Percentiles rank a stretch among this genome's conserved stretches.
phyloP scores from a whole-genome alignment of 2,797 vertebrate genomes.

The Oryzias dopingdopingensis region DNA sequence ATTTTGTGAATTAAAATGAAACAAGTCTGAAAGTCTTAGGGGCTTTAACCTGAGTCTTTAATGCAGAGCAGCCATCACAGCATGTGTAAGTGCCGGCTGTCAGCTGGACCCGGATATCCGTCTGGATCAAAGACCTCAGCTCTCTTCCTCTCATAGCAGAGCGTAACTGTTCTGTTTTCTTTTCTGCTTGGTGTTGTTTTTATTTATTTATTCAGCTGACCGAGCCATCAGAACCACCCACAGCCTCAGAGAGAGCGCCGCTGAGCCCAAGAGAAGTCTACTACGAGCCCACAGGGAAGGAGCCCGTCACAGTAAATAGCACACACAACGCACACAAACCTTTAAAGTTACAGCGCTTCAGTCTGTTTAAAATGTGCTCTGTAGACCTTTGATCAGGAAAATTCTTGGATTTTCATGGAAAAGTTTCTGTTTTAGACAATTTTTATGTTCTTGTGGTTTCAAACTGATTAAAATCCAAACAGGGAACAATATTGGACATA shows the following conservation, averaged over 20 bases:
- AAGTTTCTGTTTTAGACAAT: too few species aligned
- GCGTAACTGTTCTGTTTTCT: slow-evolving; percentile 6
- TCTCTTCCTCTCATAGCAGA: slow-evolving; percentile 2
- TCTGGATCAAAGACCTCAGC: too few species aligned
- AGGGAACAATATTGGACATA: too few species aligned
- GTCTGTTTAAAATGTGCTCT: too few species aligned
- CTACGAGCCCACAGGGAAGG: slow-evolving; percentile 72
- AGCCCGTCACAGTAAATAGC: slow-evolving; percentile 74
- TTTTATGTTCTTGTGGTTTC: too few species aligned
- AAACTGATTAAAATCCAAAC: too few species aligned
- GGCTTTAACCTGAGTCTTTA: too few species aligned
- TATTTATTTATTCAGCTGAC: slow-evolving; percentile 60
- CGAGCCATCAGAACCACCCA: slow-evolving; percentile 66
- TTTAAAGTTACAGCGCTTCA: not conserved
- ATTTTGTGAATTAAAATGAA: not conserved
- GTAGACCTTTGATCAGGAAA: too few species aligned
- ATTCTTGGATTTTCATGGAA: too few species aligned
- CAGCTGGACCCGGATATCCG: too few species aligned
- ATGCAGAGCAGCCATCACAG: too few species aligned
- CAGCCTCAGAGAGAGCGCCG: slow-evolving; percentile 63
- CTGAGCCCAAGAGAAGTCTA: slow-evolving; percentile 71
- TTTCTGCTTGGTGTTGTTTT: slow-evolving; percentile 7
- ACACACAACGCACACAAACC: slow-evolving; percentile 9
- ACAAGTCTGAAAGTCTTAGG: not conserved
- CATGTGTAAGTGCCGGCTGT: not conserved